These are phyloP conservation scores for Aphodius granarius DNA, from an alignment of 2,888 invertebrate species.

Conservation along the genomic window DNA sequence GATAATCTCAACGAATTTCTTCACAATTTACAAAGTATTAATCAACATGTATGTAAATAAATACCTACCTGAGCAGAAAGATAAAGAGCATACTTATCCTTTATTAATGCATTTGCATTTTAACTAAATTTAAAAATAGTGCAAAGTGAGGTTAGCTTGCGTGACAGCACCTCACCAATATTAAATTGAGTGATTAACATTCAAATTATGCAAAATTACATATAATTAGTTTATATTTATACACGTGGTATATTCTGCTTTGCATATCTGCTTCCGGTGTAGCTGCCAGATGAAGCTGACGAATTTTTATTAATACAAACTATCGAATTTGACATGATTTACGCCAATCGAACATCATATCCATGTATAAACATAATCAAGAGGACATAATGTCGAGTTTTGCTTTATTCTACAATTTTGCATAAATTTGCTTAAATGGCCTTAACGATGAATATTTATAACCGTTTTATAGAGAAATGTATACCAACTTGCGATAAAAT, in stretches of 20 bases:
- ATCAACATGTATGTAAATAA: background rate
- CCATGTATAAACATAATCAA: background rate
- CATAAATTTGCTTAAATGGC: background rate
- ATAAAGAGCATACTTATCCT: background rate
- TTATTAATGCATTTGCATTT: conserved; percentile 14
- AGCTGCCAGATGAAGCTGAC: background rate
- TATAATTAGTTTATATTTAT: conserved; percentile 21
- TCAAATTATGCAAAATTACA: conserved; percentile 24
- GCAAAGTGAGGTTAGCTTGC: background rate
- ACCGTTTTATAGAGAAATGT: background rate
- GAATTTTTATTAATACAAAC: background rate
- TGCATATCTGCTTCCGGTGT: background rate
- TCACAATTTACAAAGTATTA: background rate
- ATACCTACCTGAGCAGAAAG: too few species aligned
- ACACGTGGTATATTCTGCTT: background rate
- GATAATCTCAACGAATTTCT: background rate
- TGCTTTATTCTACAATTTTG: background rate
- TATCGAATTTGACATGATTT: background rate
- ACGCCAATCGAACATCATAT: background rate
- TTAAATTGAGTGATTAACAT: conserved; percentile 14
- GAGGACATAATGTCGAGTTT: background rate
- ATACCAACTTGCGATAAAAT: background rate
- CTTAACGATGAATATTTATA: background rate
- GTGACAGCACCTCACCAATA: conserved; percentile 12
- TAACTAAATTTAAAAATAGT: background rate